phyloP scores from a whole-genome alignment of 30 jellyfish, hydroid and myxozoan genomes.

The Clytia hemisphaerica region DNA sequence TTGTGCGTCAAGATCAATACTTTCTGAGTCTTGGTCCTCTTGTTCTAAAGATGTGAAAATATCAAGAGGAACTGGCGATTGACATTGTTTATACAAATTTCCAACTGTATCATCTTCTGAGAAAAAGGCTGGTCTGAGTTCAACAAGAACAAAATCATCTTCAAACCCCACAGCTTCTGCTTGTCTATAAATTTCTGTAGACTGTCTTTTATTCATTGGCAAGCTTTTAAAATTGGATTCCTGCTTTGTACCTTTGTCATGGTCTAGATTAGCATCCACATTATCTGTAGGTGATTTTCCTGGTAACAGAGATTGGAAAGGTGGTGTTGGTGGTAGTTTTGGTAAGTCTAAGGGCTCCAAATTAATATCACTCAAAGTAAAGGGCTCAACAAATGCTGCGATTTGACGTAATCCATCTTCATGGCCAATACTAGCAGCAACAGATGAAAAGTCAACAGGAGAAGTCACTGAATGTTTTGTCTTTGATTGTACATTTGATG shows the following conservation, averaged over 20 bases:
- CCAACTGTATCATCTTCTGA: constrained; percentile 80
- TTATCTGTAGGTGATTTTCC: constrained; percentile 8
- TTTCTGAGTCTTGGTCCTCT: constrained; percentile 32
- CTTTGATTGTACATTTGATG: constrained; percentile 9
- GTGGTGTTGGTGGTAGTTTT: constrained; percentile 82
- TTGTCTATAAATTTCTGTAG: constrained; percentile 16
- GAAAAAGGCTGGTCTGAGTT: constrained; percentile 93
- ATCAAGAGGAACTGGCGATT: constrained; percentile 64
- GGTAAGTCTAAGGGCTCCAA: constrained; percentile 47
- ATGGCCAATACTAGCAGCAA: constrained; percentile 45
- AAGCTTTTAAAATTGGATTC: background rate
- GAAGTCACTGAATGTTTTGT: constrained; percentile 17
- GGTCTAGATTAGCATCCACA: background rate
- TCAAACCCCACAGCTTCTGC: constrained; percentile 96
- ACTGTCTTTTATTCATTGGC: background rate
- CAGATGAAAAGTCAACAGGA: constrained; percentile 5
- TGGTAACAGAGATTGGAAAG: constrained; percentile 60
- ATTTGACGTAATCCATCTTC: constrained; percentile 39
- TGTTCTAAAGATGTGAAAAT: constrained; percentile 51
- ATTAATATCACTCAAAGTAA: constrained; percentile 17
- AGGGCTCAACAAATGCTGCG: constrained; percentile 79
- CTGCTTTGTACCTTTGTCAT: constrained; percentile 7
- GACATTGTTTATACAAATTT: constrained; percentile 63
- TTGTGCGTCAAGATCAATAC: constrained; percentile 48
- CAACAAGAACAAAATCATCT: constrained; percentile 97